Base-by-base conservation (phyloP, 2,113 vertebrate genomes). In the Hydrochoerus hydrochaeris region DNA sequence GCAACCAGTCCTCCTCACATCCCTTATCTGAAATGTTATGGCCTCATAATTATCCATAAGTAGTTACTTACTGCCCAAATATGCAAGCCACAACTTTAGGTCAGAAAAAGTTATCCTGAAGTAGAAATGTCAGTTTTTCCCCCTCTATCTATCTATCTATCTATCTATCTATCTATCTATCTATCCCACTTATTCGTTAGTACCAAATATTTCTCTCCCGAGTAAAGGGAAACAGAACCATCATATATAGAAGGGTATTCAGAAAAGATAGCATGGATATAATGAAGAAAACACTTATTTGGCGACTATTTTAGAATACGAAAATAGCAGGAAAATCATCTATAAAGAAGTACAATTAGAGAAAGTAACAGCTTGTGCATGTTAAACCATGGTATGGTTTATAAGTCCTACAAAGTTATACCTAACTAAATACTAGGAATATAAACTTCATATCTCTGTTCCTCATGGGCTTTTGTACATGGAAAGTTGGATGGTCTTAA, bases 71-170 rank as follows among this genome's bases (percentile, higher is more conserved):
- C 69, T 91, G 32, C 10, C 44, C 44, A 77, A 85, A 83, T 95
- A 63, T n/a, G 49, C 75, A 83, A 63, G 22, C 32, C 52, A 82
- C 88, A 46, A 13, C 62, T 92, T 97, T 65, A 86, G n/a, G 57
- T 86, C 38, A 89, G 28, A 80, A 67, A 84, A 26, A 84, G 30
- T 71, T 91, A 86, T 35, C 60, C 58, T 73, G 44, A 65, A 32
- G 35, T 63, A 89, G 28, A 96, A 95, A 86, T 80, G 58, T 35
- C 58, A 90, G n/a, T 9, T 1, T 75, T 88, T 17, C 54, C 73
- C 73, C 58, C 73, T 16, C 38, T 71, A 28, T 63, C 52, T 95
- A 88, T 94, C 65, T 67, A 0, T 87, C 52, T 93, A 85, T 94
- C 65, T 67, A 0, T 87, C 28, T 4, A 16, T 57, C 54, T 71